A percentile compares a stretch with the other conserved stretches of the same genome.
These are phyloP conservation scores for Thomomys bottae DNA, from an alignment of 2,113 vertebrate species.

Conservation along the genomic window DNA sequence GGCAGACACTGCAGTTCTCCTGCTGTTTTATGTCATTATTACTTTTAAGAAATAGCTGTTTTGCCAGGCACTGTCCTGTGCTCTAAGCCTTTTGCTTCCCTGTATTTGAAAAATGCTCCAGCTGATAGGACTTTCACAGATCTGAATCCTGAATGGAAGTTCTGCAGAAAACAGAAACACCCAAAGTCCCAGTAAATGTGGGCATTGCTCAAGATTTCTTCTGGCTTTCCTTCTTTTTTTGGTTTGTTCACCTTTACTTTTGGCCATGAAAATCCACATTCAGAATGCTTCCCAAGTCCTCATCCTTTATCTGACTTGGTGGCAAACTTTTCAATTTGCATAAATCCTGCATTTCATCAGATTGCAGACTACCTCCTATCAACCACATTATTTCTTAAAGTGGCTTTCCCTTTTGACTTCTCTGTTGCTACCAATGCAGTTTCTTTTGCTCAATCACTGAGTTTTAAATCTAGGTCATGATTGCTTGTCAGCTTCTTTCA, in stretches of 20 bases:
- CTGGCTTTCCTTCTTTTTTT: neutral
- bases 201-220: neutral
- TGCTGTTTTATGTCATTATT: conserved; percentile 5
- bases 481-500: conserved; percentile 54
- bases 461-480: conserved; percentile 50
- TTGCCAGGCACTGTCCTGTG: neutral
- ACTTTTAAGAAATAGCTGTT: neutral
- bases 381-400: conserved; percentile 31
- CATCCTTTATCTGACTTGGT: neutral
- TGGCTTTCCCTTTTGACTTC: conserved; percentile 39
- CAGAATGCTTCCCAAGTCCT: neutral
- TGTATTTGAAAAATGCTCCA: neutral
- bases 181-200: neutral
- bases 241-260: neutral
- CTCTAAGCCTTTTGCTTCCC: conserved; percentile 9
- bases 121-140: neutral
- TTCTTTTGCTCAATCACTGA: conserved; percentile 18
- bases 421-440: neutral
- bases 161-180: neutral
- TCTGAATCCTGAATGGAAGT: neutral
- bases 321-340: conserved; percentile 39
- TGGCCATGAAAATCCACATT: neutral
- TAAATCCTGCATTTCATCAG: conserved; percentile 36
- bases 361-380: conserved; percentile 3
- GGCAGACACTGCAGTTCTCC: neutral